Conservation (phyloP, 1,140 invertebrate genomes). For the Vollenhovia emeryi region DNA sequence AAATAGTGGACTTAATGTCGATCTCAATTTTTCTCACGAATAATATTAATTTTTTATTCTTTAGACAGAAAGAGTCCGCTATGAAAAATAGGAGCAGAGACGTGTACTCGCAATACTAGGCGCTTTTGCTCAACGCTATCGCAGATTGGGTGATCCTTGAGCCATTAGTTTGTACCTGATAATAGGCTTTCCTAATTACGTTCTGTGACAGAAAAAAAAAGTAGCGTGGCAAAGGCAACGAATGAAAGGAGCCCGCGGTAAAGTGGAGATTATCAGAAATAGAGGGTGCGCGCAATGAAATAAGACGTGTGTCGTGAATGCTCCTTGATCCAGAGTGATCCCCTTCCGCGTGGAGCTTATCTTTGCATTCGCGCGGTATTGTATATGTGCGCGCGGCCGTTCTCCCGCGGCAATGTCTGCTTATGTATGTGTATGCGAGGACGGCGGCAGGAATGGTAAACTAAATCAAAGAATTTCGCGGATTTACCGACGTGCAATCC, state of each 20-base stretch:
- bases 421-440: conserved; percentile 24
- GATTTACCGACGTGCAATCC: conserved; percentile 74
- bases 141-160: not conserved
- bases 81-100: not conserved
- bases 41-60: conserved; percentile 40
- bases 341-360: conserved; percentile 66
- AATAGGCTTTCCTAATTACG: conserved; percentile 6
- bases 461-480: conserved; percentile 77
- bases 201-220: not conserved
- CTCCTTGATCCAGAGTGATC: conserved; percentile 73
- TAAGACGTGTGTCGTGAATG: conserved; percentile 74
- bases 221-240: not conserved
- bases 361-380: conserved; percentile 66
- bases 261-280: conserved; percentile 48
- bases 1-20: conserved; percentile 32
- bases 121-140: not conserved
- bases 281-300: conserved; percentile 68
- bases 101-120: not conserved
- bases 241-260: not conserved
- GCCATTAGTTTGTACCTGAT: not conserved
- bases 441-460: conserved; percentile 57
- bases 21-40: conserved; percentile 6
- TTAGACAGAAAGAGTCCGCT: not conserved
- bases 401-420: conserved; percentile 7
- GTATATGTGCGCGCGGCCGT: conserved; percentile 31